Evolutionary conservation across 2,797 vertebrate species (phyloP).

Genomic region (Pteropus rufus): DNA sequence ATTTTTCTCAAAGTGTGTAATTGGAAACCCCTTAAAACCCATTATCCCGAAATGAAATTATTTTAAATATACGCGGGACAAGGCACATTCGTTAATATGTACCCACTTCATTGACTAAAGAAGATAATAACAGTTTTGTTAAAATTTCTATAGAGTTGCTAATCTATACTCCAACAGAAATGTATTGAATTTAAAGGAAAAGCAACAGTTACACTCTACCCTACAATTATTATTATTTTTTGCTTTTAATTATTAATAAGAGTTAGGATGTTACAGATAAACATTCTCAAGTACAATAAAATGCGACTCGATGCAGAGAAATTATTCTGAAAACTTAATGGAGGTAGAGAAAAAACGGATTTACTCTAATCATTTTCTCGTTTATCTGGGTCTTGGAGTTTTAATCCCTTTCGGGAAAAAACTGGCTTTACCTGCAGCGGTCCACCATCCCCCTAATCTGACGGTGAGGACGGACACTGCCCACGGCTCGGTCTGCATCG

Average conservation of each 20-base stretch:
- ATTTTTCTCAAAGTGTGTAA: constrained; percentile 32
- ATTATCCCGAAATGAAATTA: constrained; percentile 42
- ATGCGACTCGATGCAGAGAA: neutral
- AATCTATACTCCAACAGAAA: neutral
- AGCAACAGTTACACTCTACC: accelerated
- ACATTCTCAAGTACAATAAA: neutral
- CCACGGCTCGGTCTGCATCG: no score
- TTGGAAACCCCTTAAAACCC: neutral
- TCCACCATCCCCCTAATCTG: no score
- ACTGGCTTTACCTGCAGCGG: no score
- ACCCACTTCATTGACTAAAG: neutral
- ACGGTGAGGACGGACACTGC: no score
- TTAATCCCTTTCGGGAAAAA: neutral
- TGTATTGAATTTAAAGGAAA: neutral
- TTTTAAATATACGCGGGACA: neutral
- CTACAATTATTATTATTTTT: neutral
- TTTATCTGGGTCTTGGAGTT: neutral
- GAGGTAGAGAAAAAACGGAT: neutral
- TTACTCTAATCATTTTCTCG: no score
- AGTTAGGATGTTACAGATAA: neutral
- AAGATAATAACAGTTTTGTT: neutral
- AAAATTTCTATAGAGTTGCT: neutral
- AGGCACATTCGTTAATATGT: neutral
- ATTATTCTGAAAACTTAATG: neutral
- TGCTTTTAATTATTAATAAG: neutral